Evolutionary conservation across 2,888 invertebrate species (phyloP).

Genomic region (Leptinotarsa haldemani): DNA sequence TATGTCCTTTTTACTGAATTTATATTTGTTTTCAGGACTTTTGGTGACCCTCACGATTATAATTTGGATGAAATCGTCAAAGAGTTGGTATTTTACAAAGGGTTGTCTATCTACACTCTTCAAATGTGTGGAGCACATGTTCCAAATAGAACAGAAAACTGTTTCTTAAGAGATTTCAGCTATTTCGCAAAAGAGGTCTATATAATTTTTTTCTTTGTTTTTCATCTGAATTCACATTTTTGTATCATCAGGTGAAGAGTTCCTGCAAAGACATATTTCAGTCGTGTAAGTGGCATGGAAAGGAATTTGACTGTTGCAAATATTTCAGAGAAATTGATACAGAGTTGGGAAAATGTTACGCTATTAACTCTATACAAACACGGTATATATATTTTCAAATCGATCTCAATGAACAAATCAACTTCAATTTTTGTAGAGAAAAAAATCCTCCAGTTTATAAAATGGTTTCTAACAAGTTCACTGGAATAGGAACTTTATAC

Average conservation of each 20-base stretch:
- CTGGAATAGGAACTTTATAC: constrained; percentile 73
- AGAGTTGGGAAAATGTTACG: constrained; percentile 76
- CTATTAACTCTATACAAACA: constrained; percentile 75
- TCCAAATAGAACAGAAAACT: constrained; percentile 61
- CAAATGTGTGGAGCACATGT: constrained; percentile 71
- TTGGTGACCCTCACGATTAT: constrained; percentile 74
- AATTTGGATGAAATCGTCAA: constrained; percentile 78
- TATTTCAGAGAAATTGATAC: constrained; percentile 75
- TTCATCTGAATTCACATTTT: neutral
- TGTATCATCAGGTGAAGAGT: constrained; percentile 62
- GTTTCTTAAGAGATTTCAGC: constrained; percentile 71
- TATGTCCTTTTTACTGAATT: neutral
- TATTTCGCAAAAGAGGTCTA: constrained; percentile 70
- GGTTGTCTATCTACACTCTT: constrained; percentile 74
- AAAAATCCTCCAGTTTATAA: constrained; percentile 56
- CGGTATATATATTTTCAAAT: constrained; percentile 59
- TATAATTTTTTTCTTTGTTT: neutral
- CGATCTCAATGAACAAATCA: no score
- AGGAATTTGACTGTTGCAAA: constrained; percentile 73
- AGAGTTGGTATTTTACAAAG: constrained; percentile 77
- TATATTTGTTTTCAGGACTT: constrained; percentile 67
- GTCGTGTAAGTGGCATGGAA: constrained; percentile 73
- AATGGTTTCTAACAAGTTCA: constrained; percentile 74
- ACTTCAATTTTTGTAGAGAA: constrained; percentile 25
- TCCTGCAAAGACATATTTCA: constrained; percentile 70